Conservation (phyloP, 1,140 invertebrate species). For the Pentalonia nigronervosa region DNA sequence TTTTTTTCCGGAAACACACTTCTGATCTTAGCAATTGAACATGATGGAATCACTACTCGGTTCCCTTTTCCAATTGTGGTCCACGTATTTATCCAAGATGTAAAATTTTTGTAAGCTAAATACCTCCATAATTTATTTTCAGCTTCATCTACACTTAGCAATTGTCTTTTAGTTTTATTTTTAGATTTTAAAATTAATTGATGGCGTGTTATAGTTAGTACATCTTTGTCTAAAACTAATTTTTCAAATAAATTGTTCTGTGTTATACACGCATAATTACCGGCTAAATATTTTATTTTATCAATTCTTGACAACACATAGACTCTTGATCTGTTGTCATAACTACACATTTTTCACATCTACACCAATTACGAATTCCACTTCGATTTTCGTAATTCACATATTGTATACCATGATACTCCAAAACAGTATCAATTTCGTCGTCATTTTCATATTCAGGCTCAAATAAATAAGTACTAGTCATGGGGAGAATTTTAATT, state of each 20-base stretch:
- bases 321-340: background rate
- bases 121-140: conserved; percentile 7
- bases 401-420: background rate
- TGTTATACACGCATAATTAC: background rate
- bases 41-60: conserved; percentile 15
- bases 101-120: conserved; percentile 16
- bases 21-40: background rate
- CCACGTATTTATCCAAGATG: background rate
- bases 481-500: background rate
- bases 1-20: background rate
- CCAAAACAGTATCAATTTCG: background rate
- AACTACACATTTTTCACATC: background rate
- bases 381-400: background rate
- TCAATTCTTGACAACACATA: background rate
- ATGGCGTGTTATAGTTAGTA: background rate
- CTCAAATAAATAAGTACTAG: conserved; percentile 22
- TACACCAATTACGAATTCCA: background rate
- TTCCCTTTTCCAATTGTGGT: background rate
- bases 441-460: background rate
- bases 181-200: conserved; percentile 9
- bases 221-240: background rate
- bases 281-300: background rate
- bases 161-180: background rate
- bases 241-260: background rate
- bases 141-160: background rate